Base-by-base conservation (phyloP, 2,113 vertebrate species). In the Ascaphus truei region DNA sequence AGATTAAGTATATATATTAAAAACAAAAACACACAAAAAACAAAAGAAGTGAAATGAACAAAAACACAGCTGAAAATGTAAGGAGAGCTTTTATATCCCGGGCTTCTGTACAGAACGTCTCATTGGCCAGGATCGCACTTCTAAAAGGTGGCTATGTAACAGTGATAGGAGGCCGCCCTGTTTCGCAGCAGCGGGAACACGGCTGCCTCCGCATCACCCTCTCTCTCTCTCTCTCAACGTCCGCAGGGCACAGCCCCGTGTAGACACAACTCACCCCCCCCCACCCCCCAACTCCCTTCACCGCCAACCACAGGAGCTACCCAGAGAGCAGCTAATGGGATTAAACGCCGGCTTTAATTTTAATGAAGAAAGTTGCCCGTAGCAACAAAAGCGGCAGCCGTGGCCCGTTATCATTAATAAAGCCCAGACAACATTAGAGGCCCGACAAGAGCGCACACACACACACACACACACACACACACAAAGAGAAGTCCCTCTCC, bases 331-430 rank as follows among this genome's bases (percentile, higher is more conserved):
- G 88, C 90, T 93, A 93, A 95, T 91, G 87, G 85, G 81, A 90
- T 91, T 83, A 91, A 92, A 93, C 81, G 81, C 90, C 83, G 85
- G 84, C 92, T 94, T 93, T 88, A 93, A 93, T 92, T 91, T 92
- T 91, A 87, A 91, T 90, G 89, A 89, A 89, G 87, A 92, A 93
- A 91, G 90, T 90, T 85, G 92, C 93, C 91, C 88, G 85, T 89
- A 93, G 94, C 92, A 86, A 93, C 88, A 87, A 84, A 92, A 88
- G 92, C 92, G 94, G 93, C 93, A 94, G 88, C 88, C 64, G 86
- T 89, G 79, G 85, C 89, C 76, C 86, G 85, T 92, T 84, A 77
- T 89, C 90, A 92, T 92, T 90, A 92, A 92, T 91, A 92, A 91
- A 91, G 88, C 76, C 72, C 83, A 88, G 91, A 84, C 85, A 85